Evolutionary conservation across 2,888 invertebrate species (phyloP), one percentile per base, ranked within the genome.

Genomic region (Drosophila falleni): DNA sequence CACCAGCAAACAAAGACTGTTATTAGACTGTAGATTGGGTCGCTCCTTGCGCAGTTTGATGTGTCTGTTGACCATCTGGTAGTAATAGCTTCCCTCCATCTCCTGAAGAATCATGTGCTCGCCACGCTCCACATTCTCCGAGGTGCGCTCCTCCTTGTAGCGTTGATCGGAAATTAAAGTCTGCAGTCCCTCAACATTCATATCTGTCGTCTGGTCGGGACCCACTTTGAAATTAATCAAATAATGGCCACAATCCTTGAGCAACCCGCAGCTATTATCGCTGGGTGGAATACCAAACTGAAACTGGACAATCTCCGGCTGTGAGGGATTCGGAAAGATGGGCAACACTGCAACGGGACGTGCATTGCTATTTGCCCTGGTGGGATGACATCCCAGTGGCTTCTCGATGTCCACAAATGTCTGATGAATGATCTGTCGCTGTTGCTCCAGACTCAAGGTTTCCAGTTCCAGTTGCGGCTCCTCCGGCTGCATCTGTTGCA

Each of bases 171-270:
- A 74, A 0, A 75, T 1, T 10, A 50, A 78, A 0, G 33, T 11
- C 0, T 0, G 11, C 0, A n/a, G 44, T 0, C n/a, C 2, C 0
- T 13, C 1, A 5, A 9, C 2, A 13, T n/a, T 9, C 5, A 47
- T 11, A 9, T 55, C 23, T 0, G 33, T 26, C 4, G 15, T 1
- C 16, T 35, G 23, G 1, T 70, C 41, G 1, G 64, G 39, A 0
- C 42, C 60, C 11, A 11, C 31, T 26, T 56, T 68, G 0, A 78
- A 80, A 33, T 78, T 78, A 4, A 81, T 5, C 16, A 64, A 33
- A 11, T 59, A 56, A 13, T 41, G 54, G 51, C 80, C 80, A 8
- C 60, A 75, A n/a, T 80, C 78, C 31, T 66, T 81, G 5, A 80
- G 53, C 4, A 81, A 8, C 1, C 60, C 46, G 16, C 50, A 56